A percentile compares a stretch with the other conserved stretches of the same genome.
phyloP scores from a whole-genome alignment of 2,888 invertebrate genomes.

The Macaria liturata region DNA sequence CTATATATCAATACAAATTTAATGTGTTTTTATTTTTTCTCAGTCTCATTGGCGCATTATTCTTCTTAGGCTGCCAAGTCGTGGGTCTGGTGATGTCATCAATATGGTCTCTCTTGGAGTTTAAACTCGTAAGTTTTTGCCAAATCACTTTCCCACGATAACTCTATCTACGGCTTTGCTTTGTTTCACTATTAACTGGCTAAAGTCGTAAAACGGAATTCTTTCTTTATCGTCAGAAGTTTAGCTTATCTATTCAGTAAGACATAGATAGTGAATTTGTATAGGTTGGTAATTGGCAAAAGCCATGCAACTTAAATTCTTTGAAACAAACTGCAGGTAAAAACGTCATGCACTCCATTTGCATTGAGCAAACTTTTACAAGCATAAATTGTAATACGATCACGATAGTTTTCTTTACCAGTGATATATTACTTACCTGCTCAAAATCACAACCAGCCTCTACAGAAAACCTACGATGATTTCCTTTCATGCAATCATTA shows the following conservation, averaged over 20 bases:
- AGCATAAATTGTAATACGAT: too few species aligned
- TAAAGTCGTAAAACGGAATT: constrained; percentile 2
- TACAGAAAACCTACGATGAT: too few species aligned
- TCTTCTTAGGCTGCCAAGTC: constrained; percentile 22
- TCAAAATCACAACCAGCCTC: too few species aligned
- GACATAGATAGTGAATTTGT: neutral
- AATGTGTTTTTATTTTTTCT: neutral
- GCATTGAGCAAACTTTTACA: too few species aligned
- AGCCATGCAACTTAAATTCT: neutral
- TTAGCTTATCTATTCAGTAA: constrained; percentile 1
- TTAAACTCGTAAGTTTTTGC: constrained; percentile 19
- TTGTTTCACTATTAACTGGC: neutral
- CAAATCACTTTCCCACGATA: constrained; percentile 10
- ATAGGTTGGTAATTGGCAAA: constrained; percentile 1
- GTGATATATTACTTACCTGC: too few species aligned
- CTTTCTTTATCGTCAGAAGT: constrained; percentile 3
- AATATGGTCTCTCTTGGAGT: constrained; percentile 14
- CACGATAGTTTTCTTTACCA: too few species aligned
- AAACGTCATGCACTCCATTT: neutral
- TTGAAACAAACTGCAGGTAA: neutral
- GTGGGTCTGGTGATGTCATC: constrained; percentile 6
- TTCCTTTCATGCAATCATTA: too few species aligned
- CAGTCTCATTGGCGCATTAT: constrained; percentile 24
- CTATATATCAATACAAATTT: too few species aligned
- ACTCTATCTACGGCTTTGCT: constrained; percentile 4